Evolutionary conservation across 1,140 invertebrate genomes (phyloP).

Genomic region (Archegozetes longisetosus): DNA sequence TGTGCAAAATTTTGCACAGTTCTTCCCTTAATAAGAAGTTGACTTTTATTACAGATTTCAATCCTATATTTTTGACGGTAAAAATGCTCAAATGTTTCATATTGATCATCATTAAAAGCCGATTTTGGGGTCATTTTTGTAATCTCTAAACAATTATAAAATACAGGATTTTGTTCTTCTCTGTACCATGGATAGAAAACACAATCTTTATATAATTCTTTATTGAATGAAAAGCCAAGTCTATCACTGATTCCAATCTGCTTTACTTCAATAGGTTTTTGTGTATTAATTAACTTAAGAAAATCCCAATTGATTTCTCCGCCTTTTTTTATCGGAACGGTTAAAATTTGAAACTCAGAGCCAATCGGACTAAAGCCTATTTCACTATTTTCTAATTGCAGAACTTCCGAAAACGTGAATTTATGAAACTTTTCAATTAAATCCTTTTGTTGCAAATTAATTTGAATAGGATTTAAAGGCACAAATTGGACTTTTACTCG

Average conservation of each 20-base stretch:
- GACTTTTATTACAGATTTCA: constrained; percentile 65
- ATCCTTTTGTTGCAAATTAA: constrained; percentile 35
- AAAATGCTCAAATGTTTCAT: constrained; percentile 87
- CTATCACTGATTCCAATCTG: constrained; percentile 40
- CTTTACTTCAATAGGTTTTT: constrained; percentile 11
- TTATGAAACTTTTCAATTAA: constrained; percentile 63
- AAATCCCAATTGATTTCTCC: constrained; percentile 61
- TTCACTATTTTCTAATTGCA: constrained; percentile 74
- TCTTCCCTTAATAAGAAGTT: constrained; percentile 69
- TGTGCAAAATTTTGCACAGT: constrained; percentile 91
- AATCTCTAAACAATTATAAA: constrained; percentile 89
- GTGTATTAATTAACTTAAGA: constrained; percentile 43
- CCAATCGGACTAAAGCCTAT: constrained; percentile 53
- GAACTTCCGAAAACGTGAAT: constrained; percentile 78
- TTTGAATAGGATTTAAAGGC: not conserved
- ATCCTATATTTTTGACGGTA: constrained; percentile 83
- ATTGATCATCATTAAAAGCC: constrained; percentile 72
- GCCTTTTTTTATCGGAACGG: constrained; percentile 51
- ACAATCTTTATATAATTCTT: constrained; percentile 68
- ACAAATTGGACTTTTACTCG: not conserved
- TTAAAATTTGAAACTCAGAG: constrained; percentile 60
- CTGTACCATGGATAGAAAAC: constrained; percentile 98
- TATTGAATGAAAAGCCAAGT: constrained; percentile 53
- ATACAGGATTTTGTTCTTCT: constrained; percentile 86
- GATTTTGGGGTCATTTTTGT: constrained; percentile 71